Percentiles rank a stretch among this genome's conserved stretches.
Conservation (phyloP, 2,113 vertebrate species). For the Elanus axillaris region DNA sequence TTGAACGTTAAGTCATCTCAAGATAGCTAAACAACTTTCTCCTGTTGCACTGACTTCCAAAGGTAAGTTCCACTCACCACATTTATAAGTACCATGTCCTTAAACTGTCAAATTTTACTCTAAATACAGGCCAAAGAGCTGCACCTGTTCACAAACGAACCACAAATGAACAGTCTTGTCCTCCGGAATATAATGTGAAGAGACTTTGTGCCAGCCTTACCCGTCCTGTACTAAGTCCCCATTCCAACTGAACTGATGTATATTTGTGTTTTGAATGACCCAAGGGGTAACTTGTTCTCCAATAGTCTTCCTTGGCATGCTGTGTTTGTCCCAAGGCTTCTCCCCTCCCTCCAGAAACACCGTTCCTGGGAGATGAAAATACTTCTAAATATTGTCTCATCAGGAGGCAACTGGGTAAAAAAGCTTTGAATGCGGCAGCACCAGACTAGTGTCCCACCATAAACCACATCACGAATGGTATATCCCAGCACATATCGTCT, state of each 20-base stretch:
- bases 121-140: neutral
- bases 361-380: neutral
- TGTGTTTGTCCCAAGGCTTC: neutral
- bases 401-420: neutral
- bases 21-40: neutral
- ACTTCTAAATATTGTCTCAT: neutral
- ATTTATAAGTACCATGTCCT: neutral
- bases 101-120: neutral
- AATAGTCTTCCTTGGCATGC: neutral
- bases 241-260: neutral
- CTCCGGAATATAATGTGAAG: neutral
- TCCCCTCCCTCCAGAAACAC: neutral
- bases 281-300: neutral
- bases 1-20: neutral
- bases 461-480: neutral
- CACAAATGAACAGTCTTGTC: neutral
- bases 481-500: neutral
- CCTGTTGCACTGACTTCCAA: neutral
- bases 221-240: neutral
- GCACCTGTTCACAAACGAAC: neutral
- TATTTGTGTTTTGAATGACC: neutral
- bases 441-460: rapidly evolving
- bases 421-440: neutral
- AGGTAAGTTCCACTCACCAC: neutral
- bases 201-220: neutral